Evolutionary conservation across 2,888 invertebrate genomes (phyloP), one percentile per base, ranked within the genome.

Genomic region (Hirtodrosophila alboralis): DNA sequence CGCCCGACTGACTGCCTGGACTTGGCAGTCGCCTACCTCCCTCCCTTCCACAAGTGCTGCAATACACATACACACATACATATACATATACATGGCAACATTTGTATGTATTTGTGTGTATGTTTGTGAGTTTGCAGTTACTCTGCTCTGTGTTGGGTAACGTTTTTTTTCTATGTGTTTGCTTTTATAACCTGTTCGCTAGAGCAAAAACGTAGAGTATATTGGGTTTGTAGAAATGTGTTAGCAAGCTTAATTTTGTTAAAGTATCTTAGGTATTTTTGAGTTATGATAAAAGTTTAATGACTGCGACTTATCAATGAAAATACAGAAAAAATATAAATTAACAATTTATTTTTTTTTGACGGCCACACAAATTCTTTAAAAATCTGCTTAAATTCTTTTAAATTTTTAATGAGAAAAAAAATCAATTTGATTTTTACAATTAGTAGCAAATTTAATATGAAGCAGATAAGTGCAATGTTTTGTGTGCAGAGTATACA

Each of bases 151-250:
- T 38, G 47, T 56, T 43, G 62, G 18, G 47, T 58, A 63, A 63
- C 52, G 51, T 27, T 49, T 57, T 48, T 58, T 67, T 64, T 33
- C 13, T 31, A 21, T n/a, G 12, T 9, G 44, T 30, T 44, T 58
- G 38, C 38, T 37, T 54, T 59, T 60, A 52, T 72, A 13, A 26
- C 10, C 43, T 54, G 48, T 10, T 18, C 10, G 9, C n/a, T n/a
- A 18, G 6, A 8, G 23, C 2, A 36, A 8, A 36, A 8, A 33
- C n/a, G n/a, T n/a, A 8, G 13, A 12, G 37, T 13, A 47, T 47
- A 47, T 27, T 4, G n/a, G 10, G 16, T 4, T 21, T 37, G 7
- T 7, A n/a, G n/a, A n/a, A n/a, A n/a, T n/a, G n/a, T n/a, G n/a
- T n/a, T n/a, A n/a, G 18, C 10, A 36, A 36, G 18, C 6, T n/a